These are phyloP conservation scores for Aleiodes leptofemur DNA, from an alignment of 2,888 invertebrate genomes.

Conservation along the genomic window DNA sequence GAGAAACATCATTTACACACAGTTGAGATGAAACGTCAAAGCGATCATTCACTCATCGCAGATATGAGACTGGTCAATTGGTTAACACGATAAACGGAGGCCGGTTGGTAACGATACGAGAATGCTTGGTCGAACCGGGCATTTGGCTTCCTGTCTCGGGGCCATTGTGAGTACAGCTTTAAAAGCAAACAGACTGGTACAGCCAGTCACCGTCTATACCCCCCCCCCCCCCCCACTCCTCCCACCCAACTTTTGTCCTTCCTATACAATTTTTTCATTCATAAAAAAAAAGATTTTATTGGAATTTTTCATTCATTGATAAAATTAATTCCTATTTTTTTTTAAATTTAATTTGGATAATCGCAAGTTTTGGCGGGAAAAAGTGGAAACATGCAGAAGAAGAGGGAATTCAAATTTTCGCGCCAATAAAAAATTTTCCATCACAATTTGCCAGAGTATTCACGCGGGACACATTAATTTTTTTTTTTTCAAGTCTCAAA, in stretches of 20 bases:
- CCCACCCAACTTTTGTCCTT: neutral
- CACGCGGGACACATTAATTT: too few relatives aligned
- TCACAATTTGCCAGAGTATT: too few relatives aligned
- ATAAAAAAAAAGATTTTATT: too few relatives aligned
- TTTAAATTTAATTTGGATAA: too few relatives aligned
- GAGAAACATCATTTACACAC: neutral
- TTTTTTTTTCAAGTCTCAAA: too few relatives aligned
- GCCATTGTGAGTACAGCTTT: conserved; percentile 28
- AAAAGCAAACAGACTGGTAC: conserved; percentile 61
- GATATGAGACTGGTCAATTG: conserved; percentile 56
- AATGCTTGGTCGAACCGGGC: conserved; percentile 57
- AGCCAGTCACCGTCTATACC: conserved; percentile 59
- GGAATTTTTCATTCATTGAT: too few relatives aligned
- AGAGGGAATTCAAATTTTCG: too few relatives aligned
- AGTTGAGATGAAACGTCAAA: conserved; percentile 27
- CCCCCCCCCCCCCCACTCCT: too few relatives aligned
- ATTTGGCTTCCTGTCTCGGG: conserved; percentile 61
- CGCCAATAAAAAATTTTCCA: too few relatives aligned
- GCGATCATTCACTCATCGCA: conserved; percentile 42
- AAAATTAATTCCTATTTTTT: too few relatives aligned
- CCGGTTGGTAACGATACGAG: conserved; percentile 42
- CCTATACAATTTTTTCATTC: conserved; percentile 4
- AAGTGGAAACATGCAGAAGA: too few relatives aligned
- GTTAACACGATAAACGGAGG: conserved; percentile 62
- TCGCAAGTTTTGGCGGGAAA: too few relatives aligned